Evolutionary conservation across 1,140 invertebrate genomes (phyloP).

Genomic region (Babylonia areolata): DNA sequence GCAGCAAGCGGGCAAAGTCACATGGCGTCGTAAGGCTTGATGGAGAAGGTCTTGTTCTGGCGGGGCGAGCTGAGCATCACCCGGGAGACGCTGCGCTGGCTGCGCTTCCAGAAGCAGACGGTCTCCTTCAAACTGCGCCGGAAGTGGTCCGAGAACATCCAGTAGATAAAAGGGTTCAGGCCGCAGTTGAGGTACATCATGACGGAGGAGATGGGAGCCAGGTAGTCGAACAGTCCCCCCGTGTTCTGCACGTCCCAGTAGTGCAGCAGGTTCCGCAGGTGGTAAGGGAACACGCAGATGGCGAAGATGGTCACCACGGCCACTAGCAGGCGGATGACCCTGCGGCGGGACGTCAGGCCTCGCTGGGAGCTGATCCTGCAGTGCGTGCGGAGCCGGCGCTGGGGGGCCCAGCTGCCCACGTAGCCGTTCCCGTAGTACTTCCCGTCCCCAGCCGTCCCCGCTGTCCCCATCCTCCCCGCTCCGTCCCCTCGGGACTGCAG

Average conservation of each 20-base stretch:
- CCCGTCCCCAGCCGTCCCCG: conserved; percentile 4
- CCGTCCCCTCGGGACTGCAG: not conserved
- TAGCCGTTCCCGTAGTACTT: not conserved
- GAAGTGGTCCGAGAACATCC: conserved; percentile 85
- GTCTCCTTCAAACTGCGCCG: conserved; percentile 71
- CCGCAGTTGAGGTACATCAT: conserved; percentile 90
- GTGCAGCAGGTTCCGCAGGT: conserved; percentile 88
- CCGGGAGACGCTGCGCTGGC: not conserved
- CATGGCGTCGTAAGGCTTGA: not conserved
- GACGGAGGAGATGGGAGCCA: conserved; percentile 89
- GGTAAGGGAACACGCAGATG: conserved; percentile 89
- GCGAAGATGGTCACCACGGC: conserved; percentile 89
- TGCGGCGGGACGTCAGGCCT: conserved; percentile 69
- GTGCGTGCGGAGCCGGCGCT: conserved; percentile 29
- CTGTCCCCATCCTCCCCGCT: not conserved
- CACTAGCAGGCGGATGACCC: conserved; percentile 84
- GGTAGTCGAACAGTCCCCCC: conserved; percentile 83
- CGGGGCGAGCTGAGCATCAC: not conserved
- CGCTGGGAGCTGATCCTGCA: conserved; percentile 46
- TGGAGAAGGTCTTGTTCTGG: not conserved
- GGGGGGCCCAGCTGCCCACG: not conserved
- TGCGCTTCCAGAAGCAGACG: conserved; percentile 26
- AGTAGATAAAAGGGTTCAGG: conserved; percentile 89
- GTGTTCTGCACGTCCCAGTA: conserved; percentile 56
- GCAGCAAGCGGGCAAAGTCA: too few species aligned